Percentiles rank a stretch among this genome's conserved stretches.
Conservation (phyloP, 2,797 vertebrate species). For the Taeniopygia guttata region DNA sequence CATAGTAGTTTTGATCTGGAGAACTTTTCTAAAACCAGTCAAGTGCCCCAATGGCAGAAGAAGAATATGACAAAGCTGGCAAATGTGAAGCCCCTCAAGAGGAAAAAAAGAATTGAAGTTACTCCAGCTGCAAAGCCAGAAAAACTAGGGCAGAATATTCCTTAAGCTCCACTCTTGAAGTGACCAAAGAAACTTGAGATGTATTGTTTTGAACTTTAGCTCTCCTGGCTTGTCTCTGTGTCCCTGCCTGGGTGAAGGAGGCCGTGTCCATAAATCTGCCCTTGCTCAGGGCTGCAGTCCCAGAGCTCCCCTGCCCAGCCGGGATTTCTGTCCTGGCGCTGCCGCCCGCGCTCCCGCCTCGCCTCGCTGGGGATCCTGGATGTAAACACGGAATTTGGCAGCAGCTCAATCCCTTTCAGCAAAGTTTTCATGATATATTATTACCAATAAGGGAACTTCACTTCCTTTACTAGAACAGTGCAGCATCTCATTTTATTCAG, state of each 20-base stretch:
- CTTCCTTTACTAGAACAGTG: constrained; percentile 21
- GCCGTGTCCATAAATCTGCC: constrained; percentile 27
- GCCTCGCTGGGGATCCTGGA: neutral
- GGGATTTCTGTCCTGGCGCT: neutral
- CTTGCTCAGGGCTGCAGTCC: neutral
- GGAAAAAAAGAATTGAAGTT: neutral
- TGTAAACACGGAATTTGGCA: constrained; percentile 62
- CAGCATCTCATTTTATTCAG: constrained; percentile 48
- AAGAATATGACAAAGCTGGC: neutral
- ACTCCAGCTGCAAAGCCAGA: constrained; percentile 24
- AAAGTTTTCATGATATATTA: constrained; percentile 17
- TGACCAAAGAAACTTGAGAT: constrained; percentile 53
- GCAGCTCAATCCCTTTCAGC: constrained; percentile 33
- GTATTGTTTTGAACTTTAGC: constrained; percentile 55
- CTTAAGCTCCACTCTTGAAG: neutral
- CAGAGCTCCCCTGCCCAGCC: neutral
- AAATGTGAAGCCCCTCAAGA: neutral
- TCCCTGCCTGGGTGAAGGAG: constrained; percentile 41
- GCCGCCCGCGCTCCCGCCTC: neutral
- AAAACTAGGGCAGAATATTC: constrained; percentile 44
- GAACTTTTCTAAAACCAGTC: neutral
- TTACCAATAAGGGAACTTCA: constrained; percentile 43
- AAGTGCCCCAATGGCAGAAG: neutral
- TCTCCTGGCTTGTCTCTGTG: constrained; percentile 6
- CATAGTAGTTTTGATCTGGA: neutral